phyloP scores from a whole-genome alignment of 2,797 vertebrate genomes.

The Rhynchonycteris naso region DNA sequence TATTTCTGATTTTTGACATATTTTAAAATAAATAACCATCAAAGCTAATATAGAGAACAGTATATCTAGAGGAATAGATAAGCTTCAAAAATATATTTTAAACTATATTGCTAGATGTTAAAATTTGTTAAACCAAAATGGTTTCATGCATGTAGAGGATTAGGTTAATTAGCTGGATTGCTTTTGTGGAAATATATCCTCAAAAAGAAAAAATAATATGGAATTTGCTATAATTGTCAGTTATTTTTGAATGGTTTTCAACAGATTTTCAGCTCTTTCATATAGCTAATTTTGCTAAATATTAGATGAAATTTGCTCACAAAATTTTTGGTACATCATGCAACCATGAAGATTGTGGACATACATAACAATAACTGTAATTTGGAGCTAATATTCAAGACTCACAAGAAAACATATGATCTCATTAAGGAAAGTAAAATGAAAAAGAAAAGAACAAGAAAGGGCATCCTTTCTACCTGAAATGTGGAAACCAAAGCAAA shows the following conservation, averaged over 20 bases:
- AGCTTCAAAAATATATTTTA: not conserved
- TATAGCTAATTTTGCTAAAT: not conserved
- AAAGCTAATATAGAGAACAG: not conserved
- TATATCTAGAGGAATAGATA: not conserved
- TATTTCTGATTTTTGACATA: conserved; percentile 22
- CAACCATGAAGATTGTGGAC: not conserved
- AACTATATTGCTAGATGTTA: conserved; percentile 2
- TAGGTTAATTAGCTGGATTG: not conserved
- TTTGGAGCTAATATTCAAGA: not conserved
- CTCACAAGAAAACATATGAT: conserved; percentile 16
- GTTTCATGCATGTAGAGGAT: not conserved
- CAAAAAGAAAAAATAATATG: not conserved
- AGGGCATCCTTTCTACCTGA: not conserved
- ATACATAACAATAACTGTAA: not conserved
- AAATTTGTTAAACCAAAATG: not conserved
- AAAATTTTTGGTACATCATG: not conserved
- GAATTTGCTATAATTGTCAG: not conserved
- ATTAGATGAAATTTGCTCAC: not conserved
- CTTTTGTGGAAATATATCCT: not conserved
- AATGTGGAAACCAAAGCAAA: conserved; percentile 2
- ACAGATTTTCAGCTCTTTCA: not conserved
- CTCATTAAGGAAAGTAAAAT: conserved; percentile 43
- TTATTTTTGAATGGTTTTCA: conserved; percentile 6
- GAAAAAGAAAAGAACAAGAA: not conserved
- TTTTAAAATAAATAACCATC: conserved; percentile 46